A percentile compares a stretch with the other conserved stretches of the same genome.
phyloP scores from a whole-genome alignment of 1,140 invertebrate species.

The Oscheius sp. region DNA sequence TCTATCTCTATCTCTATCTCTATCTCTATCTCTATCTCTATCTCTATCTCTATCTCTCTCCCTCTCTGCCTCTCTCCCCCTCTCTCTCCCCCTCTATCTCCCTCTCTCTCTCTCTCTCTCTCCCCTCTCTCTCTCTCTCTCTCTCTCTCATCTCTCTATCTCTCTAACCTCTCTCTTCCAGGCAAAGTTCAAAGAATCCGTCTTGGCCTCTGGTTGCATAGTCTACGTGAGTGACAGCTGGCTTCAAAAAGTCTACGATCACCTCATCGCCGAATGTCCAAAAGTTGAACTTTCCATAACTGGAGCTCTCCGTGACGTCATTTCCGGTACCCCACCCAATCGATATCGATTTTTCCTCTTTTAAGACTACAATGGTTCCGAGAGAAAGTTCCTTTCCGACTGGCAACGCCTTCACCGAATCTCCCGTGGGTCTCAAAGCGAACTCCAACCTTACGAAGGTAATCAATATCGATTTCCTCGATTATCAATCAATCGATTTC shows the following conservation, averaged over 20 bases:
- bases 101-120: too few relatives aligned
- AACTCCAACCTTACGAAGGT: constrained; percentile 3
- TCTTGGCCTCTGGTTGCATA: constrained; percentile 19
- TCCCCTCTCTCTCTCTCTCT: too few relatives aligned
- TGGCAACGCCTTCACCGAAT: constrained; percentile 1
- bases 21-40: too few relatives aligned
- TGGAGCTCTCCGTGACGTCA: neutral
- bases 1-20: too few relatives aligned
- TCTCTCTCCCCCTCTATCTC: too few relatives aligned
- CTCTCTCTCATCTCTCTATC: too few relatives aligned
- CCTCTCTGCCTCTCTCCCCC: too few relatives aligned
- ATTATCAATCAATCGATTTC: neutral
- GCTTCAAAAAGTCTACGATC: constrained; percentile 24
- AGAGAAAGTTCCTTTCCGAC: constrained; percentile 16
- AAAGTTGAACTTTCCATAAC: neutral
- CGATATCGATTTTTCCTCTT: neutral
- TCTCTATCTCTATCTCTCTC: too few relatives aligned
- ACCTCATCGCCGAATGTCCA: neutral
- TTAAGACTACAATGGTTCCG: constrained; percentile 24
- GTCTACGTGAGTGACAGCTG: constrained; percentile 31
- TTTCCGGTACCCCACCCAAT: neutral
- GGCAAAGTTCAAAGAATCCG: constrained; percentile 22
- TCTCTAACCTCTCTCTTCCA: neutral
- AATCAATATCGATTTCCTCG: neutral
- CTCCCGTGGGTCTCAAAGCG: neutral